A percentile compares a stretch with the other conserved stretches of the same genome.
Conservation (phyloP, 2,888 invertebrate species). For the Spicauda simplicius region DNA sequence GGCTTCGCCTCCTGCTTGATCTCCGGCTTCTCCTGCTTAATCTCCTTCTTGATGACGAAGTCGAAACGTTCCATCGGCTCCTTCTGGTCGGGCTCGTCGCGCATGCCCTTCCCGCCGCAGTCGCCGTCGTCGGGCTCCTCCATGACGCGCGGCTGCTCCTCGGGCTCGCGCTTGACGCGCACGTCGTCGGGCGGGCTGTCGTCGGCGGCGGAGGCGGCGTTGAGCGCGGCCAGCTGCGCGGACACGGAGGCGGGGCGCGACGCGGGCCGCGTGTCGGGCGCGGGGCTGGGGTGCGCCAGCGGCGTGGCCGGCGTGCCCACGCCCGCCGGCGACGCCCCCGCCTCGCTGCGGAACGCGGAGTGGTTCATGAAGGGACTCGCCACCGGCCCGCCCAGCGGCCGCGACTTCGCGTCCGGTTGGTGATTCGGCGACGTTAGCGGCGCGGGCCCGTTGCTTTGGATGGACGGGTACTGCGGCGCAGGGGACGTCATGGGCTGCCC, state of each 20-base stretch:
- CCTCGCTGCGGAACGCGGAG: conserved; percentile 61
- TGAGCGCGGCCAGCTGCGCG: conserved; percentile 89
- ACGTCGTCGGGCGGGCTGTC: conserved; percentile 87
- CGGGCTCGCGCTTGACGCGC: conserved; percentile 61
- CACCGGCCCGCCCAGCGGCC: conserved; percentile 76
- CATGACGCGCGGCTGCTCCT: conserved; percentile 78
- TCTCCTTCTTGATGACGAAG: conserved; percentile 55
- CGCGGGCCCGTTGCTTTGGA: conserved; percentile 85
- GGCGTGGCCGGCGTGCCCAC: conserved; percentile 75
- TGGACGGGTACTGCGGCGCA: conserved; percentile 82
- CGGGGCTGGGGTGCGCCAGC: conserved; percentile 71
- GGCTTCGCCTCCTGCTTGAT: conserved; percentile 71
- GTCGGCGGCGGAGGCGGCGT: conserved; percentile 87
- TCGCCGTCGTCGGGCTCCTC: conserved; percentile 87
- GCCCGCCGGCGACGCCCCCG: conserved; percentile 73
- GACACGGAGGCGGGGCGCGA: conserved; percentile 87
- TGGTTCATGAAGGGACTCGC: conserved; percentile 85
- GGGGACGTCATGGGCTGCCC: conserved; percentile 86
- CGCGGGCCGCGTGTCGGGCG: conserved; percentile 68
- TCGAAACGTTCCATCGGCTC: conserved; percentile 64
- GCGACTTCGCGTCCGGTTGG: conserved; percentile 85
- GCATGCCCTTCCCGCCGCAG: conserved; percentile 85
- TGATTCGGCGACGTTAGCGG: conserved; percentile 81
- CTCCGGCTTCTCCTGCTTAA: conserved; percentile 70
- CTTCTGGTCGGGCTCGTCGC: conserved; percentile 86